Percentiles rank a stretch among this genome's conserved stretches.
These are phyloP conservation scores for Cassiopea xamachana DNA, from an alignment of 30 jellyfish, hydroid and myxozoan genomes.

Conservation along the genomic window DNA sequence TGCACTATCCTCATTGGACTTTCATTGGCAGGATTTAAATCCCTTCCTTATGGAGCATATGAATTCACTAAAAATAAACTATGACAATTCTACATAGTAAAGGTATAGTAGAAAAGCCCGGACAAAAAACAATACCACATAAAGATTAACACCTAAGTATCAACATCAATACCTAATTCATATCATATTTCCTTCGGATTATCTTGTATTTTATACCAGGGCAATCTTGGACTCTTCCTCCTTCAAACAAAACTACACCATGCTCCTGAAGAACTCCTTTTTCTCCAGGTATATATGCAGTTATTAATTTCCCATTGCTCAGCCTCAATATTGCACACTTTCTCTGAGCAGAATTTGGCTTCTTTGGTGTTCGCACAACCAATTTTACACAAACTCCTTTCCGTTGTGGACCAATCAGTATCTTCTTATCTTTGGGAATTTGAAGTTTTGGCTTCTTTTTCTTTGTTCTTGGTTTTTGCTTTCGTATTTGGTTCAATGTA, in stretches of 20 bases:
- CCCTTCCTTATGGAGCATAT: no score
- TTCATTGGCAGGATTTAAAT: no score
- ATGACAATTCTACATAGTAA: no score
- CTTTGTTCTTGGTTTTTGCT: constrained; percentile 89
- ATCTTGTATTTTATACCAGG: constrained; percentile 97
- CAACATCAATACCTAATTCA: constrained; percentile 64
- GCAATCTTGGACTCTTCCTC: constrained; percentile 96
- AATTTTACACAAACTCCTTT: constrained; percentile 94
- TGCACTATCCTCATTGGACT: no score
- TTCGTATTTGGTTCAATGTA: constrained; percentile 82
- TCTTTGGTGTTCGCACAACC: constrained; percentile 92
- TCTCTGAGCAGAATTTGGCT: constrained; percentile 99
- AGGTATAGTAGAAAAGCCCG: no score
- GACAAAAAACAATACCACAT: no score
- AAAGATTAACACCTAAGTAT: background rate
- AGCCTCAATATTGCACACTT: constrained; percentile 95
- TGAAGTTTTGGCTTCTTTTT: constrained; percentile 64
- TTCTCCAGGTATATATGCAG: constrained; percentile 99
- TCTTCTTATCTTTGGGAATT: constrained; percentile 76
- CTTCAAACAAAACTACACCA: constrained; percentile 97
- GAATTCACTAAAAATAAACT: no score
- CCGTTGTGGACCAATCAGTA: constrained; percentile 93
- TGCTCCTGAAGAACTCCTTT: constrained; percentile 95
- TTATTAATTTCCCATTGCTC: constrained; percentile 90
- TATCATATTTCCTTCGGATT: constrained; percentile 91